phyloP scores from a whole-genome alignment of 1,140 invertebrate genomes.

The Thaumetopoea pityocampa region DNA sequence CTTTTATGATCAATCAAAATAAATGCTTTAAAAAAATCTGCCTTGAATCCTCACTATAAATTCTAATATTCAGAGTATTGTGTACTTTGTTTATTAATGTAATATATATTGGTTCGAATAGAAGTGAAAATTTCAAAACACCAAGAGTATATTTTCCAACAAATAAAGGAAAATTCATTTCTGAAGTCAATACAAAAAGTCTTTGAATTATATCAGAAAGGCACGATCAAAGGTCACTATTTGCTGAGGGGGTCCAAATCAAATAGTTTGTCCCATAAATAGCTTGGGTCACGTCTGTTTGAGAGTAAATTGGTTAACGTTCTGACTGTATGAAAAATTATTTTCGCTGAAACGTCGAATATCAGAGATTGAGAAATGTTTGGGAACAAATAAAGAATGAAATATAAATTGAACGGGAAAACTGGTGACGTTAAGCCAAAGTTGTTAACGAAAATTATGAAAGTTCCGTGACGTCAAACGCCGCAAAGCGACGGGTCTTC shows the following conservation, averaged over 20 bases:
- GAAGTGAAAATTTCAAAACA: conserved; percentile 12
- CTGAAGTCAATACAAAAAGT: conserved; percentile 18
- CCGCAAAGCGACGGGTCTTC: not conserved
- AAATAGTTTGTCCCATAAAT: conserved; percentile 22
- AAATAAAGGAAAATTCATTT: conserved; percentile 22
- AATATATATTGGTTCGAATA: conserved; percentile 5
- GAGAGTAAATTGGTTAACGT: conserved; percentile 20
- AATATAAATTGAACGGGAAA: conserved; percentile 8
- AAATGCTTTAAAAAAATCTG: too few relatives aligned
- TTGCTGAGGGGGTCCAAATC: conserved; percentile 18
- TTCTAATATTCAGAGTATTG: conserved; percentile 1
- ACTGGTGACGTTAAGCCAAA: conserved; percentile 7
- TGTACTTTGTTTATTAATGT: too few relatives aligned
- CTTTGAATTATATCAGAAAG: conserved; percentile 19
- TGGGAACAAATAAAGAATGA: conserved; percentile 19
- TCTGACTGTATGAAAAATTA: conserved; percentile 16
- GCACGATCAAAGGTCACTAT: conserved; percentile 19
- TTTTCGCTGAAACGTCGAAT: conserved; percentile 14
- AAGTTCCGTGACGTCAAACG: conserved; percentile 1
- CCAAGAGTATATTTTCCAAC: conserved; percentile 12
- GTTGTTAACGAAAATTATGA: conserved; percentile 9
- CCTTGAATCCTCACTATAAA: too few relatives aligned
- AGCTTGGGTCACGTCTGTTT: conserved; percentile 17
- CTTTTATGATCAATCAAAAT: too few relatives aligned
- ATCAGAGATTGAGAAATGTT: conserved; percentile 16